Base-by-base conservation (phyloP, 1,140 invertebrate genomes). In the Anastrepha obliqua region DNA sequence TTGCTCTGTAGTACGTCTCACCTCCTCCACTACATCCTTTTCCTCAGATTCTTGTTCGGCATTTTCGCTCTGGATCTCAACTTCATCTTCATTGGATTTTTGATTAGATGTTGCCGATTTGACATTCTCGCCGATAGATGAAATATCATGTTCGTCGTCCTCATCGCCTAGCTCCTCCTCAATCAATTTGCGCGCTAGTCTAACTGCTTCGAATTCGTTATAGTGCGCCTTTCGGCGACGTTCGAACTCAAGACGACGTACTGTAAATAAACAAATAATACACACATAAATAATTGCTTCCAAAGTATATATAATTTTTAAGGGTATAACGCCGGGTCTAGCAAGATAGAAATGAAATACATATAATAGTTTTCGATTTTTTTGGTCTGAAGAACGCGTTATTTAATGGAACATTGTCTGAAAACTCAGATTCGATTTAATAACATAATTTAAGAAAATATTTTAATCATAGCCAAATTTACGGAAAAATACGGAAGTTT, bases 181-280 rank as follows among this genome's bases (percentile, higher is more conserved):
- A 94, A 99, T 96, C 87, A 98, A 94, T 94, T 99, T 97, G 90
- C 97, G 94, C 3, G 98, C 98, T 89, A 99, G 93, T 93, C 98
- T 97, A 0, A 99, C 96, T 5, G 98, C 98, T 93, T 98, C 96
- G 93, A 98, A 99, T 93, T 99, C 99, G 93, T 99, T 98, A 94
- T 99, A 99, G 93, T 99, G 99, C 88, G 97, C 96, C 94, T 98
- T 99, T 87, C 98, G 95, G 93, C 99, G 99, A 64, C 96, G 95
- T 93, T 98, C 97, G 93, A 99, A 99, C 88, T 96, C 95, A 92
- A 96, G 95, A 89, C 96, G 95, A 90, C 95, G 95, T 88, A 94
- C 96, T 96, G 89, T 88, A 94, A 90, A 93, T 89, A 86, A 89
- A 87, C 65, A 67, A 88, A 67, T 85, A 89, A 29, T 29, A 85